phyloP scores from a whole-genome alignment of 2,888 invertebrate genomes.

The Chaitophorus viminalis region DNA sequence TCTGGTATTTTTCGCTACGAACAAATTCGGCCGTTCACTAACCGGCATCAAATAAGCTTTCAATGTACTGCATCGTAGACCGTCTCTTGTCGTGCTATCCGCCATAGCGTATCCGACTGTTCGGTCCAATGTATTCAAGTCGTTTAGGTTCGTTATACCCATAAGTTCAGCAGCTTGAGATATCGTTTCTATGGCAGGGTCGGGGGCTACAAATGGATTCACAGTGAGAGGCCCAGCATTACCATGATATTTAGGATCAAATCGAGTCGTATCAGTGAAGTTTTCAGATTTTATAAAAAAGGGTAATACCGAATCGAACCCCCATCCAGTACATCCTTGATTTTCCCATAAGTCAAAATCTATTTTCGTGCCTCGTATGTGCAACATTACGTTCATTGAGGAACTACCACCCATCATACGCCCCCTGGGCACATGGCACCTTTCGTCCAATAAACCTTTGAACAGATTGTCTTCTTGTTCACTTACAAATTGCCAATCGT shows the following conservation, averaged over 20 bases:
- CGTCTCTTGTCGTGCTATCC: slow-evolving; percentile 70
- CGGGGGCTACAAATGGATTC: slow-evolving; percentile 47
- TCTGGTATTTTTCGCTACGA: slow-evolving; percentile 76
- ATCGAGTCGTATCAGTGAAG: slow-evolving; percentile 31
- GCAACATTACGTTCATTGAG: slow-evolving; percentile 60
- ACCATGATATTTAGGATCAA: slow-evolving; percentile 22
- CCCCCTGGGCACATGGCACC: slow-evolving; percentile 56
- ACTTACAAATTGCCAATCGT: slow-evolving; percentile 61
- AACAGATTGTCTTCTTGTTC: slow-evolving; percentile 54
- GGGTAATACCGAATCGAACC: slow-evolving; percentile 29
- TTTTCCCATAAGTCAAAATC: slow-evolving; percentile 61
- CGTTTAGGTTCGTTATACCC: slow-evolving; percentile 34
- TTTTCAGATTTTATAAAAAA: slow-evolving; percentile 62
- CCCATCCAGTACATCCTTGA: slow-evolving; percentile 60
- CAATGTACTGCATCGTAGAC: slow-evolving; percentile 81
- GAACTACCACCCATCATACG: slow-evolving; percentile 60
- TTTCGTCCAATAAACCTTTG: slow-evolving; percentile 54
- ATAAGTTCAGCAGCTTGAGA: slow-evolving; percentile 29
- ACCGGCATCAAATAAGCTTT: slow-evolving; percentile 81
- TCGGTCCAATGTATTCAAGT: slow-evolving; percentile 42
- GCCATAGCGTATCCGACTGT: slow-evolving; percentile 52
- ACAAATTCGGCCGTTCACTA: slow-evolving; percentile 75
- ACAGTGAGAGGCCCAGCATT: slow-evolving; percentile 48
- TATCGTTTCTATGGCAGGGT: slow-evolving; percentile 56
- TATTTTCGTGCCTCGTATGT: slow-evolving; percentile 53